phyloP scores from a whole-genome alignment of 2,888 invertebrate species.

The Lochmaea capreae region DNA sequence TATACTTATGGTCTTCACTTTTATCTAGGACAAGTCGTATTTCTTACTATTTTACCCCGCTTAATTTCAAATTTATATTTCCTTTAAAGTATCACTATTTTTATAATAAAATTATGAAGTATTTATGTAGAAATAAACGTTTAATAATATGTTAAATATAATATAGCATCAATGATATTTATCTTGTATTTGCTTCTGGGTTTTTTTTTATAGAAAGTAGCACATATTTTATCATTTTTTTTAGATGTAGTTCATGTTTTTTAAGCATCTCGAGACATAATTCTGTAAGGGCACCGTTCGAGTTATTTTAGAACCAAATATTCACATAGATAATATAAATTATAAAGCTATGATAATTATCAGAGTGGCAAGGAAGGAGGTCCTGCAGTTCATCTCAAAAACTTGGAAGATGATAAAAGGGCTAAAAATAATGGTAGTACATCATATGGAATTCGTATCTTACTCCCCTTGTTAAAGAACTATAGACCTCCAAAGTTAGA shows the following conservation, averaged over 20 bases:
- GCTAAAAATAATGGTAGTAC: too few relatives aligned
- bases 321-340: too few relatives aligned
- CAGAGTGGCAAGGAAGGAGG: too few relatives aligned
- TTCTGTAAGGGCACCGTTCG: not conserved
- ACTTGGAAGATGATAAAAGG: too few relatives aligned
- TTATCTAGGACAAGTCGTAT: slow-evolving; percentile 22
- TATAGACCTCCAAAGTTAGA: too few relatives aligned
- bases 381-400: too few relatives aligned
- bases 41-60: slow-evolving; percentile 46
- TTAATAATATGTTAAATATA: slow-evolving; percentile 2
- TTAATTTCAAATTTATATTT: slow-evolving; percentile 44
- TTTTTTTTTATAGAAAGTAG: slow-evolving; percentile 26
- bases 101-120: slow-evolving; percentile 49
- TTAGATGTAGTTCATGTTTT: slow-evolving; percentile 18
- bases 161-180: slow-evolving; percentile 33
- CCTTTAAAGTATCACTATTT: slow-evolving; percentile 54
- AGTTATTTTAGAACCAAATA: not conserved
- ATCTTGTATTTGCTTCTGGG: slow-evolving; percentile 39
- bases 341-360: too few relatives aligned
- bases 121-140: slow-evolving; percentile 39
- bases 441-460: too few relatives aligned
- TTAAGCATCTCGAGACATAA: slow-evolving; percentile 11
- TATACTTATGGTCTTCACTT: not conserved
- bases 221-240: slow-evolving; percentile 17
- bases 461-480: too few relatives aligned